Percentiles rank a stretch among this genome's conserved stretches.
Evolutionary conservation across 2,113 vertebrate species (phyloP).

Genomic region (Heterotis niloticus): DNA sequence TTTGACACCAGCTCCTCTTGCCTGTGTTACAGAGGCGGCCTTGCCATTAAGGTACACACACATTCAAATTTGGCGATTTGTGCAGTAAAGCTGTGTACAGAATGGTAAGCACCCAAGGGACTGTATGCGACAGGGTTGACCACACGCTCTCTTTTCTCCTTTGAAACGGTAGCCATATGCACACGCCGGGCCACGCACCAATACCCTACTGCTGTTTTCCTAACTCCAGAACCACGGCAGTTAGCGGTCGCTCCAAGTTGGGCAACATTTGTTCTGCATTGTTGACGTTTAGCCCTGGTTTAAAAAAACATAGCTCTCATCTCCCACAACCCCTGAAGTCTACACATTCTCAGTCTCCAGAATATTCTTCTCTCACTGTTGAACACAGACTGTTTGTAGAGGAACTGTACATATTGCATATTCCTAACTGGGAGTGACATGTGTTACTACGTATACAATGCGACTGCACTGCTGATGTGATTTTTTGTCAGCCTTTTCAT

Average conservation of each 20-base stretch:
- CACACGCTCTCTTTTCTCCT: no score
- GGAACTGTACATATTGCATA: not conserved
- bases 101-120: no score
- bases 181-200: not conserved
- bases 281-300: not conserved
- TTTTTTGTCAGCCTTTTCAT: not conserved
- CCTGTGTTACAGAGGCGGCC: no score
- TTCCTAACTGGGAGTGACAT: not conserved
- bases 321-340: not conserved
- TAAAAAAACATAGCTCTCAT: not conserved
- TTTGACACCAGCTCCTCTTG: no score
- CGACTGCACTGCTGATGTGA: not conserved
- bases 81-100: no score
- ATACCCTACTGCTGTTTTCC: not conserved
- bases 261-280: not conserved
- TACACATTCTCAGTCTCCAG: not conserved
- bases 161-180: no score
- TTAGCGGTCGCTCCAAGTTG: not conserved
- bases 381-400: not conserved
- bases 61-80: no score
- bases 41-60: no score
- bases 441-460: not conserved
- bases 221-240: not conserved
- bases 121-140: no score
- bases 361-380: not conserved